Percentiles rank a stretch among this genome's conserved stretches.
These are phyloP conservation scores for Thumatha senex DNA, from an alignment of 2,888 invertebrate species.

Conservation along the genomic window DNA sequence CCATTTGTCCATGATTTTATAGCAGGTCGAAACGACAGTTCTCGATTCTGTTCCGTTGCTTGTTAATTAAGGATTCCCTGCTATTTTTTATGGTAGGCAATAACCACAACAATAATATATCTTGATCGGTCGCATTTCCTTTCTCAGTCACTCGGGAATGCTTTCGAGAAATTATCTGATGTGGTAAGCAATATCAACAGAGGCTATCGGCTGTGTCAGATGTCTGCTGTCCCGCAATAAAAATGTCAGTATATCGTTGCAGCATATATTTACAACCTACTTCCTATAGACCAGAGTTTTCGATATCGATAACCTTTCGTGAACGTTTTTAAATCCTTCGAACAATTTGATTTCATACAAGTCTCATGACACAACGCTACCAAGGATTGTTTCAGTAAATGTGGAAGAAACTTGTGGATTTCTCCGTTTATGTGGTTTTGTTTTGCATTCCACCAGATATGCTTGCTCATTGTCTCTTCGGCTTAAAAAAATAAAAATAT, in stretches of 20 bases:
- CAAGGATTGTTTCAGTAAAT: constrained; percentile 59
- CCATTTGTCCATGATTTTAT: constrained; percentile 46
- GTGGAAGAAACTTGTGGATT: constrained; percentile 58
- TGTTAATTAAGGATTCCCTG: constrained; percentile 68
- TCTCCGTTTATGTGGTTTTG: constrained; percentile 61
- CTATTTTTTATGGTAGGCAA: constrained; percentile 63
- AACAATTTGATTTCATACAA: constrained; percentile 73
- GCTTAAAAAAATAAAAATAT: constrained; percentile 72
- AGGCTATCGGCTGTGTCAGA: constrained; percentile 56
- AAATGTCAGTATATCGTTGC: constrained; percentile 44
- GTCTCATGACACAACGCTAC: constrained; percentile 63
- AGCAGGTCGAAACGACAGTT: constrained; percentile 26
- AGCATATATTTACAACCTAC: constrained; percentile 47
- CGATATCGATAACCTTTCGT: too few relatives aligned
- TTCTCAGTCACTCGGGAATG: constrained; percentile 53
- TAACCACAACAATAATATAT: constrained; percentile 70
- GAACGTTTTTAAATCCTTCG: constrained; percentile 65
- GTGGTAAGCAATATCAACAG: constrained; percentile 59
- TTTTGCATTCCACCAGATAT: constrained; percentile 81
- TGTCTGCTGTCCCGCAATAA: constrained; percentile 62
- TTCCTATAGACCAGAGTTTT: constrained; percentile 42
- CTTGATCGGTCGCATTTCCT: constrained; percentile 58
- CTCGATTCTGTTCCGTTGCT: constrained; percentile 59
- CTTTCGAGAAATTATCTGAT: constrained; percentile 68
- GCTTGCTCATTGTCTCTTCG: constrained; percentile 80